phyloP scores from a whole-genome alignment of 2,888 invertebrate genomes.

The Monoplex corrugatus region DNA sequence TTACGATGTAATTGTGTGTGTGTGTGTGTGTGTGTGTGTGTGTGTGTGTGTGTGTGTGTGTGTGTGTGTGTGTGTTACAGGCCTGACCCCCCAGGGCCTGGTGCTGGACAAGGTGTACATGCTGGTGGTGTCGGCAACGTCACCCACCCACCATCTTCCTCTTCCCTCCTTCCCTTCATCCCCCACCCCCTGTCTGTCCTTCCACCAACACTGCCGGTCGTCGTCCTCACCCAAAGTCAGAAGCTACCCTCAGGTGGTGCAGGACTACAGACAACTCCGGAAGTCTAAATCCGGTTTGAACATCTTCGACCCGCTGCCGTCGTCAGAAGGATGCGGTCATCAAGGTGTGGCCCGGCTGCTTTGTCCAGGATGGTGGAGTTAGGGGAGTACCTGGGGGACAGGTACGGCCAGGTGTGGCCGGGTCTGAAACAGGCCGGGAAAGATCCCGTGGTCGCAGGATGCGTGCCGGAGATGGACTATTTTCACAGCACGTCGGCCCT shows the following conservation, averaged over 20 bases:
- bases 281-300: constrained; percentile 46
- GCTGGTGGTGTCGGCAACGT: constrained; percentile 38
- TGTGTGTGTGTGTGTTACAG: constrained; percentile 19
- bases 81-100: constrained; percentile 26
- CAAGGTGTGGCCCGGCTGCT: constrained; percentile 43
- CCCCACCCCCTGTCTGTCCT: constrained; percentile 16
- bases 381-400: constrained; percentile 45
- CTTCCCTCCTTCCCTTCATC: constrained; percentile 41
- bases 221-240: constrained; percentile 22
- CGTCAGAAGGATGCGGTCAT: constrained; percentile 4
- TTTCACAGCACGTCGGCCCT: constrained; percentile 62
- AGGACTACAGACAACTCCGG: constrained; percentile 44
- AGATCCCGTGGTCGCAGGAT: neutral
- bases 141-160: neutral
- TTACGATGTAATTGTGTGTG: neutral
- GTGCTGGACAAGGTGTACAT: constrained; percentile 47
- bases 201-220: neutral
- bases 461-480: constrained; percentile 40
- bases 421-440: neutral
- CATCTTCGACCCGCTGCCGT: constrained; percentile 35
- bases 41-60: neutral
- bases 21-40: constrained; percentile 13
- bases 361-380: constrained; percentile 42
- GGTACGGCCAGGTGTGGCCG: constrained; percentile 40
- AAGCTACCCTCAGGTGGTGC: constrained; percentile 46